Evolutionary conservation across 2,888 invertebrate species (phyloP), one percentile per base, ranked within the genome.

Genomic region (Eupsilia transversa): DNA sequence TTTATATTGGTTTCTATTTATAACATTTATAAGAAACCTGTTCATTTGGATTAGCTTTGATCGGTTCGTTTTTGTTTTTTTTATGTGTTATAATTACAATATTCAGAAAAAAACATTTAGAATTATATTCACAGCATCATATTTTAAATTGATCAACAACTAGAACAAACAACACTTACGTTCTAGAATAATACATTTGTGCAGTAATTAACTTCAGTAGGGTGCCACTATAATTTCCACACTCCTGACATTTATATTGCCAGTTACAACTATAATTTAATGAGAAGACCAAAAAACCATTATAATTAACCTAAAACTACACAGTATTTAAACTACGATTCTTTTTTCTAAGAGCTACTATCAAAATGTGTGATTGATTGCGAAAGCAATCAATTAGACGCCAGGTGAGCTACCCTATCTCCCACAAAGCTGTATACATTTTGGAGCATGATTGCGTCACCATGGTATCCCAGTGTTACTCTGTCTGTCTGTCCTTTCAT

Each of bases 241-340:
- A 38, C 20, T 23, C 27, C 46, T 56, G 81, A 75, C 68, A 59
- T 75, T 65, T 75, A 68, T 38, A 61, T 68, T 41, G 20, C 38
- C 12, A 52, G 56, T 43, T 30, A 67, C 43, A 33, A n/a, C 35
- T 4, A 57, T 52, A 63, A 74, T 35, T 70, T 38, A 52, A 30
- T 30, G 20, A 61, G 43, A 23, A 54, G 1, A 43, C 17, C 17
- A 56, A 57, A 38, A 30, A 63, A 61, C 57, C 30, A 20, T 17
- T 14, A 30, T 30, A 66, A 63, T 61, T 67, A 30, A 33, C n/a
- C 17, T 12, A n/a, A 33, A 74, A 38, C 57, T 59, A 57, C 33
- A n/a, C 14, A 3, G 35, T 7, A 38, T 46, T 52, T 9, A 14
- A 67, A 57, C 10, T 56, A 30, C 2, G 3, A 5, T 2, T 27